A percentile compares a stretch with the other conserved stretches of the same genome.
Evolutionary conservation across 2,113 vertebrate species (phyloP).

Genomic region (Tupaia tana): DNA sequence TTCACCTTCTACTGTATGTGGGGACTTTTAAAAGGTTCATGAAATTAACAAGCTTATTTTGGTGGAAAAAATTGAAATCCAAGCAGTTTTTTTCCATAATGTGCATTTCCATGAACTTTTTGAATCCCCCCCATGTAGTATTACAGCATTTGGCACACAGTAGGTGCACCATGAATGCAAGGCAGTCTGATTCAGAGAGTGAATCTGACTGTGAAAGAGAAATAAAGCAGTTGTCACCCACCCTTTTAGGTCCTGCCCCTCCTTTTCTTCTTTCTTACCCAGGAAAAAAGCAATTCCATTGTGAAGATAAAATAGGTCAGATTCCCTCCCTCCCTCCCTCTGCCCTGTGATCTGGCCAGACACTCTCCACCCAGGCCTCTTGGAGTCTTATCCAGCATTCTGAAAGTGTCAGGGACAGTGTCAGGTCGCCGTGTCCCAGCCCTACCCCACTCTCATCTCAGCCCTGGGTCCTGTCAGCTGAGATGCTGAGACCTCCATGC

Average conservation of each 20-base stretch:
- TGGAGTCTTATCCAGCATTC: not conserved
- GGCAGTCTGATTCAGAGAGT: not conserved
- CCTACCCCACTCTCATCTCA: not conserved
- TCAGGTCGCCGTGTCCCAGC: not conserved
- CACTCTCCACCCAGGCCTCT: conserved; percentile 43
- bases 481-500: not conserved
- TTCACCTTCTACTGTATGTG: no score
- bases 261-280: conserved; percentile 25
- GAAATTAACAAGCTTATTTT: no score
- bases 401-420: conserved; percentile 28
- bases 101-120: no score
- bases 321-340: conserved; percentile 39
- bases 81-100: no score
- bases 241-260: not conserved
- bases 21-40: no score
- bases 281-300: conserved; percentile 47
- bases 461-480: not conserved
- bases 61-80: no score
- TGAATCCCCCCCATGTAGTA: not conserved
- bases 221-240: not conserved
- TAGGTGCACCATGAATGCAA: not conserved
- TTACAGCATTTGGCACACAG: not conserved
- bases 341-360: conserved; percentile 56
- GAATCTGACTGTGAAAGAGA: not conserved
- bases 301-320: conserved; percentile 76